Evolutionary conservation across 2,113 vertebrate species (phyloP).

Genomic region (Pithys albifrons): DNA sequence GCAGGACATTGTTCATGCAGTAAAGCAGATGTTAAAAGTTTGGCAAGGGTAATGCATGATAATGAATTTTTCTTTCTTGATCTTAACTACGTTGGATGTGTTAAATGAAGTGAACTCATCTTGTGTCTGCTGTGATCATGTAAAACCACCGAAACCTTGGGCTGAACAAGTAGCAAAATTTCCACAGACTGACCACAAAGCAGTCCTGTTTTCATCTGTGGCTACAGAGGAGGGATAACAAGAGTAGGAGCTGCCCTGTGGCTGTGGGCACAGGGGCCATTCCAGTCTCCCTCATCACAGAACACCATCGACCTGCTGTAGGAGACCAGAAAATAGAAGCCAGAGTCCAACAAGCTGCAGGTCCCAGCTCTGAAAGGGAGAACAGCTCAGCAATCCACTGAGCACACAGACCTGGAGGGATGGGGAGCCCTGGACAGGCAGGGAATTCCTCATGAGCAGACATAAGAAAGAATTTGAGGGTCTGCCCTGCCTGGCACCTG

Average conservation of each 20-base stretch:
- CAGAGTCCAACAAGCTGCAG: background rate
- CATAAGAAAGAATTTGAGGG: background rate
- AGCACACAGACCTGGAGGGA: background rate
- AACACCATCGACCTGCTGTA: background rate
- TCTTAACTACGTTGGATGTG: constrained; percentile 6
- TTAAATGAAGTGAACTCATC: constrained; percentile 36
- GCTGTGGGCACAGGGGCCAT: accelerated
- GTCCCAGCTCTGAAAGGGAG: background rate
- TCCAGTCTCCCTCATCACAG: background rate
- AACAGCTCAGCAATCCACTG: accelerated
- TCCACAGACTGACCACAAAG: background rate
- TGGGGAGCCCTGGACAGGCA: background rate
- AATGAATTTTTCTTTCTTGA: background rate
- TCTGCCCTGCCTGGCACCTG: background rate
- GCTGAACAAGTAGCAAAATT: background rate
- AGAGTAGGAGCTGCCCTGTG: background rate
- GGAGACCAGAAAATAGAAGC: background rate
- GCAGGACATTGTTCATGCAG: background rate
- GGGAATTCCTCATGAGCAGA: background rate
- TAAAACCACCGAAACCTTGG: background rate
- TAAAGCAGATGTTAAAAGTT: background rate
- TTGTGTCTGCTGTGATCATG: background rate
- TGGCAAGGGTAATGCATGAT: background rate
- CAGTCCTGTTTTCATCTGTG: background rate
- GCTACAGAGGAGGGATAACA: background rate